A percentile compares a stretch with the other conserved stretches of the same genome.
These are phyloP conservation scores for Drosophila tristis DNA, from an alignment of 1,140 invertebrate genomes.

Conservation along the genomic window DNA sequence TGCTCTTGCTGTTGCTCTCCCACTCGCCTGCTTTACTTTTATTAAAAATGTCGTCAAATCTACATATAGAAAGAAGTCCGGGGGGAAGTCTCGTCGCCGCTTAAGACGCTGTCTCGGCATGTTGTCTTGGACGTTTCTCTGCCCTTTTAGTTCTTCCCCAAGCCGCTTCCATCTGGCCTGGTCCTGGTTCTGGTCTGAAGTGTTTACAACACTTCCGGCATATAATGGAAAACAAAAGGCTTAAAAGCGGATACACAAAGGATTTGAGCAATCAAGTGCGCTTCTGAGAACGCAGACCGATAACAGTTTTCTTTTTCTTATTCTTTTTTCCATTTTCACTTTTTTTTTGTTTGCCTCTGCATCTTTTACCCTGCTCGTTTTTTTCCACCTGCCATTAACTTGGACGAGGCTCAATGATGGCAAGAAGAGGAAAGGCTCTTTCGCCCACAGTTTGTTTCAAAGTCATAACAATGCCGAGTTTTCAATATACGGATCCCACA, in stretches of 20 bases:
- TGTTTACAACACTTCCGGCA: slow-evolving; percentile 81
- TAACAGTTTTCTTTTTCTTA: slow-evolving; percentile 52
- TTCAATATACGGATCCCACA: slow-evolving; percentile 69
- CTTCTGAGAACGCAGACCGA: slow-evolving; percentile 71
- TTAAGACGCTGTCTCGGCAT: slow-evolving; percentile 49
- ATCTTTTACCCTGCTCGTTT: slow-evolving; percentile 17
- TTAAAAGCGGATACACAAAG: slow-evolving; percentile 81
- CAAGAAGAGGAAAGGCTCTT: slow-evolving; percentile 24
- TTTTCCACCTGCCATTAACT: slow-evolving; percentile 70
- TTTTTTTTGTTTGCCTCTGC: slow-evolving; percentile 34
- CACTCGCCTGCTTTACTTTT: slow-evolving; percentile 45
- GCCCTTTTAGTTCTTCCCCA: slow-evolving; percentile 40
- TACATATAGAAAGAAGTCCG: slow-evolving; percentile 41
- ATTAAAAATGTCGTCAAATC: slow-evolving; percentile 65
- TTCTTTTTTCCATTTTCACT: not conserved
- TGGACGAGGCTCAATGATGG: slow-evolving; percentile 27
- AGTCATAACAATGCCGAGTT: slow-evolving; percentile 78
- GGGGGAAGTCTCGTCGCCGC: slow-evolving; percentile 25
- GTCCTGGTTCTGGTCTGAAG: slow-evolving; percentile 52
- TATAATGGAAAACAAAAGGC: slow-evolving; percentile 82
- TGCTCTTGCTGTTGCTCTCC: slow-evolving; percentile 4
- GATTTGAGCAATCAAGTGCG: slow-evolving; percentile 81
- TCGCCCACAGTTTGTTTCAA: slow-evolving; percentile 50
- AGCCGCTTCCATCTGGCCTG: slow-evolving; percentile 27
- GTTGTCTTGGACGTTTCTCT: slow-evolving; percentile 42